Base-by-base conservation (phyloP, 1,140 invertebrate genomes). In the Bombus terrestris region DNA sequence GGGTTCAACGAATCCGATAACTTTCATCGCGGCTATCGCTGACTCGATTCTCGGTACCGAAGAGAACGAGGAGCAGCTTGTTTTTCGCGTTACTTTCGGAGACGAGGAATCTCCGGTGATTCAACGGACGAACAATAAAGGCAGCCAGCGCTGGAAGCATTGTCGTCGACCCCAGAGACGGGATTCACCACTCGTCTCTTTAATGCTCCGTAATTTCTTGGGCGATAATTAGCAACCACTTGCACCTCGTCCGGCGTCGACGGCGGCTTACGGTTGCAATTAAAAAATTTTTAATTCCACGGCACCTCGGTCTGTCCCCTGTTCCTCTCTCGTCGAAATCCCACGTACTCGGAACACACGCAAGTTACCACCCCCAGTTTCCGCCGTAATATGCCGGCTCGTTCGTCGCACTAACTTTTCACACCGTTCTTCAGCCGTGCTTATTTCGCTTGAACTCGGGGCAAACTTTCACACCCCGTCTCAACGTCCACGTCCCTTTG, bases 181-280 rank as follows among this genome's bases (percentile, higher is more conserved):
- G 2, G 64, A 76, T 66, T 74, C 77, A 64, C 74, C 59, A 78
- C 68, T 69, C 79, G 69, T 47, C 47, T 35, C 59, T 71, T 83
- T 69, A 83, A 75, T 18, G 15, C 32, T n/a, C 32, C 37, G 79
- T 83, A 86, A 86, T 86, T 85, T 86, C 84, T 86, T 86, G 18
- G 84, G 76, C 72, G 79, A 82, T 86, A 86, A 86, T 86, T 86
- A 86, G 85, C 80, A 72, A 35, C 41, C 83, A 71, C 83, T 72
- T 28, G 76, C 83, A 59, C 39, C 66, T 71, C 47, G 62, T n/a
- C 18, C n/a, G 39, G 25, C 69, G 69, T 25, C 71, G 77, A 28
- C 57, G 68, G 22, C 37, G 71, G 59, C 78, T 85, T 68, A 85
- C 83, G 59, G 68, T 85, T 66, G 78, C 84, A 85, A 85, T 85